Base-by-base conservation (phyloP, 1,140 invertebrate genomes). In the Cepaea nemoralis region DNA sequence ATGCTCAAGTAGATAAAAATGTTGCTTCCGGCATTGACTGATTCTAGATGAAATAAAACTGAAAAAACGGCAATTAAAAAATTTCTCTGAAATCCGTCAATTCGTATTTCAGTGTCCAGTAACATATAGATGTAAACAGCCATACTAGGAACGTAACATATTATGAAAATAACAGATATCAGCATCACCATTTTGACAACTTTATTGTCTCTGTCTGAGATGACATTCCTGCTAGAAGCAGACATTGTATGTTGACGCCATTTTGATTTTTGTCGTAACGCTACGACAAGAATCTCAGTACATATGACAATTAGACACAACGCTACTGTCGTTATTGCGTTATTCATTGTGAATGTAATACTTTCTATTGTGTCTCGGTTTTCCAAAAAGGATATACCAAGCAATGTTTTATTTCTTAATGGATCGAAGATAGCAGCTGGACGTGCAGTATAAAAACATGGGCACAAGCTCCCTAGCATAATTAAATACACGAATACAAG, bases 1-100 rank as follows among this genome's bases (percentile, higher is more conserved):
- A 77, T 77, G 0, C 45, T 67, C 0, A 27, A n/a, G 33, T 79
- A 79, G 66, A 79, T 42, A 48, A 79, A 79, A 33, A 79, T 79
- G 40, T 79, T 79, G 39, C 67, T 6, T 14, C 59, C 35, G 10
- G 77, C 63, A 63, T 79, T 79, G 27, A 42, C 14, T 16, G 77
- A 59, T 42, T 79, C 77, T 0, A 69, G 27, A n/a, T 40, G 14
- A 48, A 67, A 63, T 22, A 42, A 12, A 55, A 69, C 19, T 1
- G 59, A 59, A 59, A 59, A 79, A 8, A 69, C 63, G 16, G 31
- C 48, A 22, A 63, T 22, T 10, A 69, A 48, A 14, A 42, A 63
- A 42, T 69, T 79, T 8, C 8, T 3, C 63, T 79, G 66, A 1
- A 22, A 0, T 19, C 39, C n/a, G 31, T 63, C 77, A 35, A 67